Base-by-base conservation (phyloP, 1,140 invertebrate genomes). In the Andrena cerasifolii region DNA sequence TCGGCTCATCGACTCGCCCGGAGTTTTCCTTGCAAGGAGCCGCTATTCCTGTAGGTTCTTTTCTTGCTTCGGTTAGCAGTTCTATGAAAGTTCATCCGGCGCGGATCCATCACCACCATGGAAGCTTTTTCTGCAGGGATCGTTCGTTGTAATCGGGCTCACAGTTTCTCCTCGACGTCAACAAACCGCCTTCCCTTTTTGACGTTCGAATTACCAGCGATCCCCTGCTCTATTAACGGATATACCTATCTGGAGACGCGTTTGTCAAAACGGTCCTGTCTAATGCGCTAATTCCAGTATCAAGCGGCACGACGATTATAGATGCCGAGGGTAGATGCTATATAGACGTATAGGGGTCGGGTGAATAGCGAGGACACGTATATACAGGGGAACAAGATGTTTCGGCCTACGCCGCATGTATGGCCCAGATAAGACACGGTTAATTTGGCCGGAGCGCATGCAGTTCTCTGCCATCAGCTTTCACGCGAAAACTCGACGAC, bases 391-490 rank as follows among this genome's bases (percentile, higher is more conserved):
- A n/a, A 47, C 62, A 66, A 56, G 62, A 67, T 47, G 73, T 59
- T 49, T 40, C 21, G 10, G 33, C 6, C 43, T 28, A 6, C 21
- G 43, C 14, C 28, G 21, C 31, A 18, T 68, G 73, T 58, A 31
- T 21, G 43, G 43, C 7, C 31, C 31, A 68, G 73, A 76, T 76
- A 76, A 76, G 73, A 59, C 53, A 67, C 53, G 73, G 65, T 76
- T 76, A 68, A 76, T 76, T 76, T 59, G 65, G 21, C 31, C 14
- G 28, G 5, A 14, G 49, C n/a, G 51, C n/a, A 24, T 65, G 59
- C 53, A 47, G 36, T n/a, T n/a, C 24, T 24, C 53, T 53, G 26
- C 26, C 54, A n/a, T 36, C 24, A 47, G 14, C 3, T 14, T 40
- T 40, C n/a, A 31, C 36, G 12, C 8, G n/a, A 28, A 16, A 33